Evolutionary conservation across 2,113 vertebrate species (phyloP).

Genomic region (Laticauda laticaudata): DNA sequence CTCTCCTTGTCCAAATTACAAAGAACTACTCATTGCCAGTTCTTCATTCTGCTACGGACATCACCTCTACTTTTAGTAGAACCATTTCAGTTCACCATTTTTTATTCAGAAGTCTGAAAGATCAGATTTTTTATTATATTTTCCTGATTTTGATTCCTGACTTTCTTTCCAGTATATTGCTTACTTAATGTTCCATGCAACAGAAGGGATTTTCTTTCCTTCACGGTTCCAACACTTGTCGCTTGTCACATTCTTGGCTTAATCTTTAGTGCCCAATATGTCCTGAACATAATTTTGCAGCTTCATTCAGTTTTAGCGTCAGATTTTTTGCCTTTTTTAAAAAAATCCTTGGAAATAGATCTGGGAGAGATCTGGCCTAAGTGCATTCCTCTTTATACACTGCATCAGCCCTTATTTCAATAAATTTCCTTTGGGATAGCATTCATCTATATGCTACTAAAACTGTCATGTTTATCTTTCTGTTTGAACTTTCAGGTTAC

Average conservation of each 20-base stretch:
- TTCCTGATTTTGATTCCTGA: neutral
- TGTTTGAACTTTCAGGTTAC: neutral
- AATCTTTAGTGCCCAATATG: neutral
- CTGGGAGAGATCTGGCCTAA: slow-evolving; percentile 8
- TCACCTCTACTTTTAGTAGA: neutral
- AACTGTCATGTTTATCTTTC: neutral
- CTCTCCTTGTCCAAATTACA: neutral
- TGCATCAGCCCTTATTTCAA: slow-evolving; percentile 30
- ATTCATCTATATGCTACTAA: neutral
- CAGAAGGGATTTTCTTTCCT: slow-evolving; percentile 24
- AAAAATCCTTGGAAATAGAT: slow-evolving; percentile 15
- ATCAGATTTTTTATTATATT: slow-evolving; percentile 16
- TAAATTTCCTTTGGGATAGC: neutral
- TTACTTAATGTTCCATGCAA: neutral
- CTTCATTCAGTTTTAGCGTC: slow-evolving; percentile 17
- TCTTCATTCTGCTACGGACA: neutral
- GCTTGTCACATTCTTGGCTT: slow-evolving; percentile 20
- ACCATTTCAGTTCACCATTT: neutral
- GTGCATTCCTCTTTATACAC: neutral
- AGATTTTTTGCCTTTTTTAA: neutral
- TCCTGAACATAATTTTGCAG: slow-evolving; percentile 12
- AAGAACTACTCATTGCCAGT: neutral
- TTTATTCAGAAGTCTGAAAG: slow-evolving; percentile 22
- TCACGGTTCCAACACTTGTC: slow-evolving; percentile 24
- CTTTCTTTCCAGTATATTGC: rapidly evolving